Conservation (phyloP, 2,888 invertebrate genomes). For the Steinernema carpocapsae region DNA sequence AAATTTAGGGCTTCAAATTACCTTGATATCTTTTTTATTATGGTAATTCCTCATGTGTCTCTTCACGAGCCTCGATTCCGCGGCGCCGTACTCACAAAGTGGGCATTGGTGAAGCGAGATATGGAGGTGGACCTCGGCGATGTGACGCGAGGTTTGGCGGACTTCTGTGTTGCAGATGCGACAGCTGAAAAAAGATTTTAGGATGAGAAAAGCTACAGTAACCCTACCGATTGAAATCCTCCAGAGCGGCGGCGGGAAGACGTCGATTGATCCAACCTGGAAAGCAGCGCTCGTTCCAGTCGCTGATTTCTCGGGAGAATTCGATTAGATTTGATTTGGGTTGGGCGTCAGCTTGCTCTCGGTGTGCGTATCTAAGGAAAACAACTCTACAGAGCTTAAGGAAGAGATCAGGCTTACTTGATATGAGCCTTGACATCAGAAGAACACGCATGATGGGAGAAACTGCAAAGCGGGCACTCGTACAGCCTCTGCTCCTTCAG, state of each 20-base stretch:
- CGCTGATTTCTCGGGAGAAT: conserved; percentile 50
- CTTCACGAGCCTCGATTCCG: conserved; percentile 53
- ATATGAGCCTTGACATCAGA: conserved; percentile 57
- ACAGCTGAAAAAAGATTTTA: conserved; percentile 43
- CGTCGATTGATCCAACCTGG: conserved; percentile 60
- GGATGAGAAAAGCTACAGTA: not conserved
- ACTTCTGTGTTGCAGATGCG: conserved; percentile 56
- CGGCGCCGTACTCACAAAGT: conserved; percentile 57
- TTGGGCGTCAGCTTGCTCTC: conserved; percentile 49
- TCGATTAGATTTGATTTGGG: conserved; percentile 51
- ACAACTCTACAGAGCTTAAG: not conserved
- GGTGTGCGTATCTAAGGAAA: conserved; percentile 43
- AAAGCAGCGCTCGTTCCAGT: conserved; percentile 59
- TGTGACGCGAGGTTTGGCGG: conserved; percentile 59
- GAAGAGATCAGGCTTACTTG: conserved; percentile 40
- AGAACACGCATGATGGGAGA: conserved; percentile 57
- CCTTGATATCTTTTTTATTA: conserved; percentile 47
- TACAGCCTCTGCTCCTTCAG: conserved; percentile 54
- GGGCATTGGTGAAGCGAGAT: conserved; percentile 58
- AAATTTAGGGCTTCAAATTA: conserved; percentile 23
- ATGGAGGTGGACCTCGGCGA: conserved; percentile 53
- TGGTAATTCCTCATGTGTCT: conserved; percentile 56
- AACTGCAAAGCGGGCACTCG: conserved; percentile 57
- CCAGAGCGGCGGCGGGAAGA: conserved; percentile 49
- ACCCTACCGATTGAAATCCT: conserved; percentile 56